Evolutionary conservation across 2,113 vertebrate genomes (phyloP).

Genomic region (Vombatus ursinus): DNA sequence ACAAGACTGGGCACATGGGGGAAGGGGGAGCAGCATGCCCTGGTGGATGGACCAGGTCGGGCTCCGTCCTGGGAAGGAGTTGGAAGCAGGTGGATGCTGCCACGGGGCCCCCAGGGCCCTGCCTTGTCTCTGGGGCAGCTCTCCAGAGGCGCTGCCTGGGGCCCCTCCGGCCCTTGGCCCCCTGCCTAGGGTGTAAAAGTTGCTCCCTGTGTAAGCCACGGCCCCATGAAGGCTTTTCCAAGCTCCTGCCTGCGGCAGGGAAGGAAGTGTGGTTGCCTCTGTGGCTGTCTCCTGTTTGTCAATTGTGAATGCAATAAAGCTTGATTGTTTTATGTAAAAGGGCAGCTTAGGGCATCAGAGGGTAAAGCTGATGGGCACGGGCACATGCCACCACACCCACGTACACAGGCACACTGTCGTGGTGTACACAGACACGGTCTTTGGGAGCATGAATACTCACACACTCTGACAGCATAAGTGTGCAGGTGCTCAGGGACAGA

Average conservation of each 20-base stretch:
- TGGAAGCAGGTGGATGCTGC: neutral
- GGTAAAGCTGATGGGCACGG: neutral
- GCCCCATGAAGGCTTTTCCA: neutral
- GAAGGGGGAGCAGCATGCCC: accelerated
- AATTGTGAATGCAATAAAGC: neutral
- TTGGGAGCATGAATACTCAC: neutral
- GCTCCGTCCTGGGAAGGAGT: neutral
- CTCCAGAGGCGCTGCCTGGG: neutral
- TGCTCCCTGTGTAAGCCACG: neutral
- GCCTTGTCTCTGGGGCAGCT: neutral
- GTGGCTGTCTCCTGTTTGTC: neutral
- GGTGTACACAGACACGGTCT: neutral
- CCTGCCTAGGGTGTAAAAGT: neutral
- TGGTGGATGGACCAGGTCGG: neutral
- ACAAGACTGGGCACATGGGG: neutral
- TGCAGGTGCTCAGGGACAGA: neutral
- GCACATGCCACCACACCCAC: neutral
- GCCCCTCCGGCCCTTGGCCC: neutral
- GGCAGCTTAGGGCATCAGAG: neutral
- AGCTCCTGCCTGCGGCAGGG: neutral
- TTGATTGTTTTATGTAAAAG: neutral
- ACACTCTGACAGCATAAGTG: neutral
- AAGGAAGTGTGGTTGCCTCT: neutral
- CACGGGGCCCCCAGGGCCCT: neutral
- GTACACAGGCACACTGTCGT: neutral